Evolutionary conservation across 64 coral and sea anemone genomes (phyloP).

Genomic region (Montipora sp.): DNA sequence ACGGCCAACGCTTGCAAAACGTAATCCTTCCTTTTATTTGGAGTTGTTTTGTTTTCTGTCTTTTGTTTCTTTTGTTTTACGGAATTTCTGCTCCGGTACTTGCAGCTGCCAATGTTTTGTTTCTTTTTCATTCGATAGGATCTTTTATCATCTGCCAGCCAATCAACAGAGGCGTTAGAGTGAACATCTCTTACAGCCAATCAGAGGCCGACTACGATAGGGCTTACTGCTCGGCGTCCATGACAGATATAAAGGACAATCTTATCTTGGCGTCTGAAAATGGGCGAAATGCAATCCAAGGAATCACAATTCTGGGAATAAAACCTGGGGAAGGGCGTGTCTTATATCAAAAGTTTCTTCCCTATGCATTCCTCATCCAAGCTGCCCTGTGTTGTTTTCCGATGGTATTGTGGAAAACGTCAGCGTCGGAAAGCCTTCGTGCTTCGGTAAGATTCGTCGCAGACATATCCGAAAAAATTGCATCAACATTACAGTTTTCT

Average conservation of each 20-base stretch:
- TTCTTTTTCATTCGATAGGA: constrained; percentile 13
- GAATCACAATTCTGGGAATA: constrained; percentile 58
- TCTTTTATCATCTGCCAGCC: constrained; percentile 75
- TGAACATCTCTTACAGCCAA: constrained; percentile 70
- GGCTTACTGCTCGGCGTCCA: constrained; percentile 77
- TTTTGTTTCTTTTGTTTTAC: no score
- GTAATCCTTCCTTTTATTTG: no score
- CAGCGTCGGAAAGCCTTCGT: constrained; percentile 51
- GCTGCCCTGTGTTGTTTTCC: constrained; percentile 69
- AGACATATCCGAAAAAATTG: neutral
- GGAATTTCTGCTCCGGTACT: neutral
- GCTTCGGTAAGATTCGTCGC: constrained; percentile 63
- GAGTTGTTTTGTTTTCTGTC: no score
- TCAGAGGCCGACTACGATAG: constrained; percentile 78
- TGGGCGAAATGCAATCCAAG: constrained; percentile 33
- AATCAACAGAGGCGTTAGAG: constrained; percentile 70
- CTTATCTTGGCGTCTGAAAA: constrained; percentile 40
- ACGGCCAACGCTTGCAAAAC: no score
- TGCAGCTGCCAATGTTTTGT: neutral
- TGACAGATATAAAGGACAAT: constrained; percentile 71
- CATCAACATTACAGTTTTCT: neutral
- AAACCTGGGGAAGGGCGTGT: constrained; percentile 47
- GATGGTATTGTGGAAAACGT: constrained; percentile 65
- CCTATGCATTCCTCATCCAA: constrained; percentile 76
- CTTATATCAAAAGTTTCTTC: constrained; percentile 78